Percentiles rank a stretch among this genome's conserved stretches.
Conservation (phyloP, 2,888 invertebrate species). For the Leucophenga montana region DNA sequence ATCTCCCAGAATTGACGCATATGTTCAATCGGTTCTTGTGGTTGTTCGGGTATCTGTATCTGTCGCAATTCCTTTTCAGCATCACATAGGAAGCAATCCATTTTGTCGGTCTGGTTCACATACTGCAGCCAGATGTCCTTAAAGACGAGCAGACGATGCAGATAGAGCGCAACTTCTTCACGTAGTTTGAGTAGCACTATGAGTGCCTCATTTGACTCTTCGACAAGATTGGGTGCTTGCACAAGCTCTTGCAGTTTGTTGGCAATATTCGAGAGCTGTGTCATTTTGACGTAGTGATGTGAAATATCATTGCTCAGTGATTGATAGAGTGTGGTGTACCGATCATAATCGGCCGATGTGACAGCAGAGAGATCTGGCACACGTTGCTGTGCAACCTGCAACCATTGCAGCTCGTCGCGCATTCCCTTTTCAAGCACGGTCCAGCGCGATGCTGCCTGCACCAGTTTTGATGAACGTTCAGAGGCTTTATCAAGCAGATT, state of each 20-base stretch:
- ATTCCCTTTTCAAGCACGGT: slow-evolving; percentile 85
- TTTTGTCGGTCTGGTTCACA: slow-evolving; percentile 81
- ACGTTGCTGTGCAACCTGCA: slow-evolving; percentile 87
- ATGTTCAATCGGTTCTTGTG: slow-evolving; percentile 79
- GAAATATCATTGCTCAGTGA: slow-evolving; percentile 85
- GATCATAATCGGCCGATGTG: slow-evolving; percentile 87
- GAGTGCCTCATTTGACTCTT: slow-evolving; percentile 82
- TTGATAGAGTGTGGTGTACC: slow-evolving; percentile 88
- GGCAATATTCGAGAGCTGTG: slow-evolving; percentile 82
- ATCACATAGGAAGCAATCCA: slow-evolving; percentile 84
- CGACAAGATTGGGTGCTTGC: slow-evolving; percentile 82
- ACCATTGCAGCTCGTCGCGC: slow-evolving; percentile 87
- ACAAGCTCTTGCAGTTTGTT: slow-evolving; percentile 83
- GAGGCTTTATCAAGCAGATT: slow-evolving; percentile 86
- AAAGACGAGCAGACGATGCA: slow-evolving; percentile 82
- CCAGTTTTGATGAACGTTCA: slow-evolving; percentile 86
- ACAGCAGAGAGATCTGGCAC: slow-evolving; percentile 87
- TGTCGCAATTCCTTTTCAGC: slow-evolving; percentile 82
- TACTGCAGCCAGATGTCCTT: slow-evolving; percentile 86
- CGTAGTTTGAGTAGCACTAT: slow-evolving; percentile 83
- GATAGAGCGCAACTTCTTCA: slow-evolving; percentile 83
- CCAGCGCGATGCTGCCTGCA: slow-evolving; percentile 89
- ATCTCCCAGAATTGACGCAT: slow-evolving; percentile 91
- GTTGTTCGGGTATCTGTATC: slow-evolving; percentile 78
- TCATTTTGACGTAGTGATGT: slow-evolving; percentile 85